Base-by-base conservation (phyloP, 2,888 invertebrate genomes). In the Drosophila stalkeri region DNA sequence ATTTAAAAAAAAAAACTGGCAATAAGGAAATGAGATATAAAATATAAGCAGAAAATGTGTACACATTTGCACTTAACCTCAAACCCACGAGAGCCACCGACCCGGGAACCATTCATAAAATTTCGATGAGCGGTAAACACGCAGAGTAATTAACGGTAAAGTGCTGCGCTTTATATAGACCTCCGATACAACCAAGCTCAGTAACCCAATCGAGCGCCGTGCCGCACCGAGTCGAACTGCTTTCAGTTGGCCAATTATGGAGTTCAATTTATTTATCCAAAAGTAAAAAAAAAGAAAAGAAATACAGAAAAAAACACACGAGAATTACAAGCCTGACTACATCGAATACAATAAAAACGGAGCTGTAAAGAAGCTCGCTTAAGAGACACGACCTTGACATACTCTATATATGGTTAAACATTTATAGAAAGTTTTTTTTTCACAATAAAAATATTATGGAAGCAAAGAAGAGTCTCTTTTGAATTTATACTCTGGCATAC, bases 231-330 rank as follows among this genome's bases (percentile, higher is more conserved):
- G 31, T 12, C 56, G 51, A 59, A 52, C 72, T 55, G 66, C 65
- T 86, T 80, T 77, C 78, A 83, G 81, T 86, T 80, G 77, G 83
- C 81, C 84, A 89, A 89, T 91, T 91, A 90, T 90, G 87, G 85
- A 81, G 69, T 72, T 81, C 84, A 79, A 81, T 87, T 86, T 85
- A 81, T 80, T 80, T 80, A 81, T 78, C 60, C 71, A 62, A 71
- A 72, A 72, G 64, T 59, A 70, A 76, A 75, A 70, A 33, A 33
- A 33, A 33, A 8, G 8, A 33, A 8, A 16, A 61, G 68, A 60
- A 72, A 68, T 31, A 68, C 65, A 20, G 62, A 52, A 41, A 65
- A 33, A 49, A 55, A 52, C 12, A 41, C 65, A 43, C 39, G 62
- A 41, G 47, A 74, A 64, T 68, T 75, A 66, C 75, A 72, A 62